Evolutionary conservation across 2,888 invertebrate genomes (phyloP).

Genomic region (Altica lythri): DNA sequence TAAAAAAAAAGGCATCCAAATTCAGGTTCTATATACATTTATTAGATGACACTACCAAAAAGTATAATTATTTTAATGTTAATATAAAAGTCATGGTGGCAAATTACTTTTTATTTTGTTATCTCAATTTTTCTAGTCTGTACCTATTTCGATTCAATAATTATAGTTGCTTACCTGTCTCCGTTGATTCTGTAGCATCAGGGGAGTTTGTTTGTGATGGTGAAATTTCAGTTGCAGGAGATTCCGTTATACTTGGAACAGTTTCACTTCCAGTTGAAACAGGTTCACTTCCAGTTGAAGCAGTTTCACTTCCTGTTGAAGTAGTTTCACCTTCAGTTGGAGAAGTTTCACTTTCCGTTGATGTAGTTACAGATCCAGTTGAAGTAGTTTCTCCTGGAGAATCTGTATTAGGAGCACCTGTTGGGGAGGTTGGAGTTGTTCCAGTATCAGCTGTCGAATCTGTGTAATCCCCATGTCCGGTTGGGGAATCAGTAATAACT

Average conservation of each 20-base stretch:
- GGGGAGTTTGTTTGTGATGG: conserved; percentile 5
- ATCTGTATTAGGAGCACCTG: not conserved
- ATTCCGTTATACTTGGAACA: conserved; percentile 4
- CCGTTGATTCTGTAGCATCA: not conserved
- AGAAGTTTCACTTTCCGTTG: not conserved
- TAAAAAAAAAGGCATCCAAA: too few relatives aligned
- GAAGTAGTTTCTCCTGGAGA: not conserved
- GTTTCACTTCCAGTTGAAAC: conserved; percentile 6
- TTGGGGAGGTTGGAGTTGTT: not conserved
- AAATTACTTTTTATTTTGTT: too few relatives aligned
- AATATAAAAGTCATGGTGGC: too few relatives aligned
- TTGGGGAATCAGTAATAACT: not conserved
- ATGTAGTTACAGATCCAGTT: not conserved
- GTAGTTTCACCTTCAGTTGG: not conserved
- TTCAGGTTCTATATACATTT: too few relatives aligned
- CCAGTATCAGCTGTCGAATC: not conserved
- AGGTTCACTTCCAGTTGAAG: conserved; percentile 4
- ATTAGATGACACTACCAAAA: too few relatives aligned
- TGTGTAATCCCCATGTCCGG: too few relatives aligned
- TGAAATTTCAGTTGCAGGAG: conserved; percentile 9
- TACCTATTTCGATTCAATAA: too few relatives aligned
- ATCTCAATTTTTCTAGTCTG: too few relatives aligned
- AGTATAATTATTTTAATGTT: too few relatives aligned
- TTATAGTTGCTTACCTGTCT: not conserved
- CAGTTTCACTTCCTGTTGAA: not conserved